Conservation (phyloP, 1,140 invertebrate genomes). For the Archegozetes longisetosus region DNA sequence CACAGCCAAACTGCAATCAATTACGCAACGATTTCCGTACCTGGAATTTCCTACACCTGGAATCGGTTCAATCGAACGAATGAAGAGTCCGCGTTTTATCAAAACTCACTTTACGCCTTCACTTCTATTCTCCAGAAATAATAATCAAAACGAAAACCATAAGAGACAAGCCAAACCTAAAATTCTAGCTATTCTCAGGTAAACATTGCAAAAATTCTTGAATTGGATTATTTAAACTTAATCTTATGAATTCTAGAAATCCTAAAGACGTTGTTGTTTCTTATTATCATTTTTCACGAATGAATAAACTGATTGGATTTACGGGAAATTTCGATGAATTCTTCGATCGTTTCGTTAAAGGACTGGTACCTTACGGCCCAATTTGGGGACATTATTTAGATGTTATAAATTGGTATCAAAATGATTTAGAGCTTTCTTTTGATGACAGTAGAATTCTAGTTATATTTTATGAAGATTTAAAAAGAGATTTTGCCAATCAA, state of each 20-base stretch:
- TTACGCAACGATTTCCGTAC: conserved; percentile 35
- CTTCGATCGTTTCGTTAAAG: conserved; percentile 54
- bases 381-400: conserved; percentile 19
- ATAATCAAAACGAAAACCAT: neutral
- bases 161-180: neutral
- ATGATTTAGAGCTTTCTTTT: too few species aligned
- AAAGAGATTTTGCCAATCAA: conserved; percentile 26
- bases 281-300: conserved; percentile 33
- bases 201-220: neutral
- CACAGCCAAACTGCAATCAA: conserved; percentile 24
- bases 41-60: conserved; percentile 35
- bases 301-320: conserved; percentile 37
- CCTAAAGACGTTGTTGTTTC: conserved; percentile 36
- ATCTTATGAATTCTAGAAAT: conserved; percentile 26
- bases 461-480: conserved; percentile 20
- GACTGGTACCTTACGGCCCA: conserved; percentile 32
- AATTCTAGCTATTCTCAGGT: conserved; percentile 7
- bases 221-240: conserved; percentile 30
- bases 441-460: conserved; percentile 5
- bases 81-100: conserved; percentile 28
- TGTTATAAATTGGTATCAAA: conserved; percentile 7
- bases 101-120: conserved; percentile 34
- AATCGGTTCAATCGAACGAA: conserved; percentile 25
- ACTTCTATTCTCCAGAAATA: conserved; percentile 26
- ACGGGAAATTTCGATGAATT: conserved; percentile 52